These are phyloP conservation scores for Yponomeuta evonymella DNA, from an alignment of 2,888 invertebrate species.

Conservation along the genomic window DNA sequence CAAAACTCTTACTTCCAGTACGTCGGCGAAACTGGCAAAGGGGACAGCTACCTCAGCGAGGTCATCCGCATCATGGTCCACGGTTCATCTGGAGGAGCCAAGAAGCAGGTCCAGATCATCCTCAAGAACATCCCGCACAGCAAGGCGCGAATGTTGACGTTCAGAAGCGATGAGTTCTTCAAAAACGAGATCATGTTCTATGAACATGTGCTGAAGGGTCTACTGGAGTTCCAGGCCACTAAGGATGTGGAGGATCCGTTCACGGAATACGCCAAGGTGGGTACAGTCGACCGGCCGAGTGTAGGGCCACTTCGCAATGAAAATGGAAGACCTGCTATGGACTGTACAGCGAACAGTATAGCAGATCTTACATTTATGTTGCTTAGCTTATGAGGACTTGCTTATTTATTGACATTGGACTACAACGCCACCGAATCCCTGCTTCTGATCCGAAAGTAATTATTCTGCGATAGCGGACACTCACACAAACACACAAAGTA, in stretches of 20 bases:
- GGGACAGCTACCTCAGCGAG: conserved; percentile 82
- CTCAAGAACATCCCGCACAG: conserved; percentile 82
- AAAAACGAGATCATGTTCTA: conserved; percentile 83
- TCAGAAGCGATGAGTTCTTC: conserved; percentile 80
- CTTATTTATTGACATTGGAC: too few relatives aligned
- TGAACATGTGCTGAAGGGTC: conserved; percentile 59
- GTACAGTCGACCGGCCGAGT: too few relatives aligned
- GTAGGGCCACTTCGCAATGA: neutral
- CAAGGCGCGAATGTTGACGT: conserved; percentile 78
- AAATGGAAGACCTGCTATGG: neutral
- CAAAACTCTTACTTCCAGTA: conserved; percentile 37
- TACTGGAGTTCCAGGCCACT: conserved; percentile 59
- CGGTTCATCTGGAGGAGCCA: conserved; percentile 42
- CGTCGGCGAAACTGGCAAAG: conserved; percentile 71
- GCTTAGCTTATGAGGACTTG: too few relatives aligned
- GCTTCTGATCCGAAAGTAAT: too few relatives aligned
- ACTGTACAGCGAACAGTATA: too few relatives aligned
- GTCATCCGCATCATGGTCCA: conserved; percentile 76
- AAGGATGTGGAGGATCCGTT: conserved; percentile 65
- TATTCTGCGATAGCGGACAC: too few relatives aligned
- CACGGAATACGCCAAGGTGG: conserved; percentile 56
- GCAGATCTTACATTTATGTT: neutral
- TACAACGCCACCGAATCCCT: too few relatives aligned
- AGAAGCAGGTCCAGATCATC: conserved; percentile 68
- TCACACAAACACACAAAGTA: too few relatives aligned